phyloP scores from a whole-genome alignment of 2,797 vertebrate genomes.

The Podargus strigoides region DNA sequence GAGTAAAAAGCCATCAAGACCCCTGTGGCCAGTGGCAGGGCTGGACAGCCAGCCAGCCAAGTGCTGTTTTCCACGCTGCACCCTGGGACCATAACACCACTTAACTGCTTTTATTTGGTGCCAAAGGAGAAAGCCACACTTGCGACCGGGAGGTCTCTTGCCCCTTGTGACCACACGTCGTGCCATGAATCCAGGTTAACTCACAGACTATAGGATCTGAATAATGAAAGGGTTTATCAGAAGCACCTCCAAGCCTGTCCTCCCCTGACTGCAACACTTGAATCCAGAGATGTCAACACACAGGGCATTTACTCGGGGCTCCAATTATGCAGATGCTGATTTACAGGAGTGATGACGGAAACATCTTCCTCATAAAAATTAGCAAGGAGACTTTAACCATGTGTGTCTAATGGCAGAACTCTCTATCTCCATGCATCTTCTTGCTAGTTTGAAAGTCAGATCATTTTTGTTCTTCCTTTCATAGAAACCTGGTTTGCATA shows the following conservation, averaged over 20 bases:
- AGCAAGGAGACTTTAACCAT: conserved; percentile 6
- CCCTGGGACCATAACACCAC: not conserved
- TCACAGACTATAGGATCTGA: not conserved
- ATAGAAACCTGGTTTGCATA: conserved; percentile 50
- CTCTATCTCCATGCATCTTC: conserved; percentile 5
- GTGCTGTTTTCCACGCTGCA: not conserved
- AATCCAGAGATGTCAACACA: not conserved
- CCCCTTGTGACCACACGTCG: not conserved
- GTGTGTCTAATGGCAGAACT: not conserved
- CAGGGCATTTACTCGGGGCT: conserved; percentile 7
- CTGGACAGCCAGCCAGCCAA: not conserved
- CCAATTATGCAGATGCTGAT: conserved; percentile 52
- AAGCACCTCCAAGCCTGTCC: not conserved
- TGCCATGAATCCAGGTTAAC: not conserved
- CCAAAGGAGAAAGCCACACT: not conserved
- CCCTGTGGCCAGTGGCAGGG: not conserved
- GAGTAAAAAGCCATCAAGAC: not conserved
- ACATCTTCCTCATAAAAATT: conserved; percentile 26
- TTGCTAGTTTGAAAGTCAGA: conserved; percentile 59
- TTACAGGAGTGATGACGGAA: conserved; percentile 36
- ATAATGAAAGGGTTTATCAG: not conserved
- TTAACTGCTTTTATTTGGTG: not conserved
- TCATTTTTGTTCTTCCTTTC: conserved; percentile 47
- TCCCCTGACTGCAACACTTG: not conserved
- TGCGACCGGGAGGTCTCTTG: not conserved